Evolutionary conservation across 2,888 invertebrate genomes (phyloP).

Genomic region (Diarsia brunnea): DNA sequence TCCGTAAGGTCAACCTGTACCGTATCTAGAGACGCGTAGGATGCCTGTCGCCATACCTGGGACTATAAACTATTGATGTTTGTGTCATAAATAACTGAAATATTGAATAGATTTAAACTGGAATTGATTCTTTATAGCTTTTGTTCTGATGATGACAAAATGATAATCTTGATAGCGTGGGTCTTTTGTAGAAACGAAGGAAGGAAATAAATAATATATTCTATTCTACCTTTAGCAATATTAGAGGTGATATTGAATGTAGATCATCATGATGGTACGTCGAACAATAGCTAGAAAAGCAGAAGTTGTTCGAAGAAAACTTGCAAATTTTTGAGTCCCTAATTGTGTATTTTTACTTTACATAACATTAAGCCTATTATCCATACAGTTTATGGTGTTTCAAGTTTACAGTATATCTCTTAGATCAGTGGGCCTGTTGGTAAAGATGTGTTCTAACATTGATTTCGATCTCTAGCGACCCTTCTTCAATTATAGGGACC

Average conservation of each 20-base stretch:
- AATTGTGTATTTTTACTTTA: no score
- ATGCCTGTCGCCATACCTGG: conserved; percentile 49
- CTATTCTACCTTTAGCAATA: no score
- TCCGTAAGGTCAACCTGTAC: conserved; percentile 67
- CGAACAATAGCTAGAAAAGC: background rate
- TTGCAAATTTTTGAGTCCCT: no score
- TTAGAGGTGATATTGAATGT: background rate
- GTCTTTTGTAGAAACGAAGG: no score
- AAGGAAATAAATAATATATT: background rate
- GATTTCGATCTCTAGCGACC: no score
- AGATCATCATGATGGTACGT: background rate
- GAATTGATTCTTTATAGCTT: background rate
- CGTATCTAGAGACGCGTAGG: conserved; percentile 64
- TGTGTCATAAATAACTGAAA: conserved; percentile 16
- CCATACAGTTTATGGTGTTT: no score
- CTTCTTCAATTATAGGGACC: no score
- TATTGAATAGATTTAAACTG: conserved; percentile 15
- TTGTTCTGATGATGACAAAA: background rate
- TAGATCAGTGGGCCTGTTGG: no score
- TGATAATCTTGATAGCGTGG: background rate
- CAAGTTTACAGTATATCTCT: no score
- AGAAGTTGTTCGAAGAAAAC: background rate
- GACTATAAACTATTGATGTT: conserved; percentile 18
- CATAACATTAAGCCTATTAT: no score
- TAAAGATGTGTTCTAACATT: no score